Base-by-base conservation (phyloP, 2,113 vertebrate species). In the Lycaon pictus region DNA sequence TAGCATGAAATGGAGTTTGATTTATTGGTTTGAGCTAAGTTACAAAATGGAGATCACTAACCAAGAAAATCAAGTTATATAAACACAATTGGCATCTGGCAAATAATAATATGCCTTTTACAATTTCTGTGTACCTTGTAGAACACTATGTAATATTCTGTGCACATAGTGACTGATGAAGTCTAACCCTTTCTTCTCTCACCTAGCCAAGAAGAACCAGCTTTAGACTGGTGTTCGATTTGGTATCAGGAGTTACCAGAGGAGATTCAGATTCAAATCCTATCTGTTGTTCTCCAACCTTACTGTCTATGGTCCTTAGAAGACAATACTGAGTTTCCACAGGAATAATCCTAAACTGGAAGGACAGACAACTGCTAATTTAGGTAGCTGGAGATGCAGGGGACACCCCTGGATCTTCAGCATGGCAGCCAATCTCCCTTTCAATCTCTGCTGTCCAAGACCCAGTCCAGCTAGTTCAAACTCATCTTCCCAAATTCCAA, bases 1-100 rank as follows among this genome's bases (percentile, higher is more conserved):
- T 83, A 48, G 32, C 83, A 94, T 4, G 23, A 92, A 87, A 84
- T 60, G 80, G 81, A 97, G 62, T 79, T 95, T 92, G 86, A 95
- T 93, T 79, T 90, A 93, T 55, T 94, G 80, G 25, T 88, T 90
- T 74, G 48, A 93, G 95, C 77, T 77, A 83, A 96, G 88, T 95
- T 94, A 85, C 51, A 95, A 97, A 95, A 97, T 63, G n/a, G 83
- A 94, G 72, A 90, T 60, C 20, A 91, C 17, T n/a, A 85, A 92
- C 56, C 51, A 95, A 94, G 69, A 96, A 93, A 86, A 88, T 72
- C 35, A 67, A 92, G 48, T 77, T 95, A 56, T 63, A 82, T 37
- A 90, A 87, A 83, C 48, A 69, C 56, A 65, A 27, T 62, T 88
- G 88, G 53, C 25, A 74, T 91, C 71, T 87, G 87, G 81, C 11